Conservation (phyloP, 2,888 invertebrate genomes). For the Hemaris fuciformis region DNA sequence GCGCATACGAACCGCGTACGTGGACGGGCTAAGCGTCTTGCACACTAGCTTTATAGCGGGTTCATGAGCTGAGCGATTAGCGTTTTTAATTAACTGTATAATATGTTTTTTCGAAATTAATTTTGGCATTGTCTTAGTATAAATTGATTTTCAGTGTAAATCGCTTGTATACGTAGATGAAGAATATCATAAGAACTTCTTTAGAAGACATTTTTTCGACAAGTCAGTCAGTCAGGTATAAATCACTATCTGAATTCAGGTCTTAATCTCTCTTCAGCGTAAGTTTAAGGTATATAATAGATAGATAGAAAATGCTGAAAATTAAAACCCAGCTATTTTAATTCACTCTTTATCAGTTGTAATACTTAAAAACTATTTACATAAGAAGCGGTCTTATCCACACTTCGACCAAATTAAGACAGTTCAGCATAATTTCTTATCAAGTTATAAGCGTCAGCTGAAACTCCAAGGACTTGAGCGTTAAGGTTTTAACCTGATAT, state of each 20-base stretch:
- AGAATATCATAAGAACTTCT: too few relatives aligned
- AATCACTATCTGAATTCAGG: too few relatives aligned
- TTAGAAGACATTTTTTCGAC: too few relatives aligned
- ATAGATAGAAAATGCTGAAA: too few relatives aligned
- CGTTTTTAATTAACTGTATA: background rate
- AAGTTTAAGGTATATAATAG: too few relatives aligned
- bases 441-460: background rate
- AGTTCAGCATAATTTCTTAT: background rate
- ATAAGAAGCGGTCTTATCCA: background rate
- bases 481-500: background rate
- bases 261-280: too few relatives aligned
- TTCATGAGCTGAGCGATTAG: constrained; percentile 26
- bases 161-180: too few relatives aligned
- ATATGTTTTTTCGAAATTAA: background rate
- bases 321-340: too few relatives aligned
- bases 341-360: background rate
- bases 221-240: too few relatives aligned
- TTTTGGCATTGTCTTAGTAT: too few relatives aligned
- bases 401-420: background rate
- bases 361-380: background rate
- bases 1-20: constrained; percentile 66
- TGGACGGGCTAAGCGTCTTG: constrained; percentile 37
- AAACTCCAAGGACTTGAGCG: too few relatives aligned
- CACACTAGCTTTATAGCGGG: constrained; percentile 33
- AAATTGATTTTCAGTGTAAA: too few relatives aligned